phyloP scores from a whole-genome alignment of 1,140 invertebrate genomes.

The Drosophila parvula region DNA sequence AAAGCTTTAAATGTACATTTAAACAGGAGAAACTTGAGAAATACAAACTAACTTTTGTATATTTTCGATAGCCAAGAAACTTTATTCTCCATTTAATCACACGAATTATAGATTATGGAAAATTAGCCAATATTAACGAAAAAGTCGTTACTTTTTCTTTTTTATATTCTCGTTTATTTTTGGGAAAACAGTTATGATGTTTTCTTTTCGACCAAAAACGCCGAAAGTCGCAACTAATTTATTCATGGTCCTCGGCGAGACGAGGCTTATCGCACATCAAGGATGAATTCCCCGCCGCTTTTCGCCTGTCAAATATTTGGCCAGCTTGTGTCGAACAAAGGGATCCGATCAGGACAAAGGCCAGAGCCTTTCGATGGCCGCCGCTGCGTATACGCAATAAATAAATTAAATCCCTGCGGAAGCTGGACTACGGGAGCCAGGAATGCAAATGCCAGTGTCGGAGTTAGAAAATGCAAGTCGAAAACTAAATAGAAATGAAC shows the following conservation, averaged over 20 bases:
- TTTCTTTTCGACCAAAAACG: not conserved
- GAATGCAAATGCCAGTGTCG: slow-evolving; percentile 9
- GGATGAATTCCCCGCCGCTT: slow-evolving; percentile 2
- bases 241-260: slow-evolving; percentile 48
- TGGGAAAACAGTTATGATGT: not conserved
- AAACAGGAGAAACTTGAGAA: no score
- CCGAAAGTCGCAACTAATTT: slow-evolving; percentile 27
- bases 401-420: slow-evolving; percentile 65
- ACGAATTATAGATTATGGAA: no score
- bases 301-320: slow-evolving; percentile 60
- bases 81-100: no score
- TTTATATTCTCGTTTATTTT: not conserved
- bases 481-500: slow-evolving; percentile 21
- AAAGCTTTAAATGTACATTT: no score
- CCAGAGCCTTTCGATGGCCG: slow-evolving; percentile 10
- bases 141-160: no score
- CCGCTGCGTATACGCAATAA: slow-evolving; percentile 50
- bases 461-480: slow-evolving; percentile 22
- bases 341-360: slow-evolving; percentile 33
- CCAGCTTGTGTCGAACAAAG: slow-evolving; percentile 36
- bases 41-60: no score
- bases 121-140: no score
- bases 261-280: slow-evolving; percentile 50
- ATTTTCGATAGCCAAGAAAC: no score
- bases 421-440: not conserved